Evolutionary conservation across 1,140 invertebrate species (phyloP).

Genomic region (Drosophila subpulchrella): DNA sequence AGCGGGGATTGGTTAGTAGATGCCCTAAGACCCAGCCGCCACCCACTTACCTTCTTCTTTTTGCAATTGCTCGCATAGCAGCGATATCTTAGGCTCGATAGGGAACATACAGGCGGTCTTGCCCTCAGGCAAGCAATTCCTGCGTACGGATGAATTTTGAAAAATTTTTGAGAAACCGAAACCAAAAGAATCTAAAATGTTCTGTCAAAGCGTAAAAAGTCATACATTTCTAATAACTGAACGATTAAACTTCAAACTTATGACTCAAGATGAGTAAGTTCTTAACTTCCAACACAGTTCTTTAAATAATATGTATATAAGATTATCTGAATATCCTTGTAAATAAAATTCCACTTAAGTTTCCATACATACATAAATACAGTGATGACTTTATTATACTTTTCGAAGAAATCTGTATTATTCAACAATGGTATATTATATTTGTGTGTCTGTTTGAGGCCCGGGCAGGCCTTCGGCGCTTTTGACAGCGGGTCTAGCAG

Average conservation of each 20-base stretch:
- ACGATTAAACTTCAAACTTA: not conserved
- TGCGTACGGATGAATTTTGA: slow-evolving; percentile 42
- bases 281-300: not conserved
- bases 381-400: slow-evolving; percentile 60
- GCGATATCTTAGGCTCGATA: not conserved
- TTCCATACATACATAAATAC: slow-evolving; percentile 56
- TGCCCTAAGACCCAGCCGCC: not conserved
- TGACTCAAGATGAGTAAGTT: not conserved
- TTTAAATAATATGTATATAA: too few species aligned
- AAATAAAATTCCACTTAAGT: too few species aligned
- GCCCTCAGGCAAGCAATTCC: slow-evolving; percentile 11
- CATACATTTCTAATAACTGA: not conserved
- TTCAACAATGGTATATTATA: slow-evolving; percentile 74
- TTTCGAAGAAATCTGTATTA: slow-evolving; percentile 71
- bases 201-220: not conserved
- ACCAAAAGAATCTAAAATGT: not conserved
- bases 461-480: slow-evolving; percentile 31
- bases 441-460: slow-evolving; percentile 58
- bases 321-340: too few species aligned
- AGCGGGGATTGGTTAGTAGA: not conserved
- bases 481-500: slow-evolving; percentile 51
- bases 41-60: slow-evolving; percentile 1
- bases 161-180: slow-evolving; percentile 8
- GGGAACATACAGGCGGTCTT: not conserved
- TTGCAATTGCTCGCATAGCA: slow-evolving; percentile 9